A percentile compares a stretch with the other conserved stretches of the same genome.
Evolutionary conservation across 2,888 invertebrate genomes (phyloP).

Genomic region (Acrobeloides nanus): DNA sequence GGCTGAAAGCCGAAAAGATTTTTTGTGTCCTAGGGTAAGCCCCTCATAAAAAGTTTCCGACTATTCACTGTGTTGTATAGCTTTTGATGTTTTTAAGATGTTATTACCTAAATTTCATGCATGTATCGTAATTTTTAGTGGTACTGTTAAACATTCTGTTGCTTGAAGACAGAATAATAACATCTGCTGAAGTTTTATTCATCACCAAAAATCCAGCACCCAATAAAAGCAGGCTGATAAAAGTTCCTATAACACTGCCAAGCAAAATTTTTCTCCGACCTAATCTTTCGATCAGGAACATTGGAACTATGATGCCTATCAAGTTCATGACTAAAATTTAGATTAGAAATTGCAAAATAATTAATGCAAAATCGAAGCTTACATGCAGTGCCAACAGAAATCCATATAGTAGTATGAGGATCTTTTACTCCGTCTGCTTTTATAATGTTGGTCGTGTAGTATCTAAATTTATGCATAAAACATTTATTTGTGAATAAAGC

Average conservation of each 20-base stretch:
- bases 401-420: conserved; percentile 43
- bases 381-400: conserved; percentile 30
- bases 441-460: conserved; percentile 46
- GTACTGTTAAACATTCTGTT: too few species aligned
- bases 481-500: conserved; percentile 4
- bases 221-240: conserved; percentile 32
- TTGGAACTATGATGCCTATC: conserved; percentile 22
- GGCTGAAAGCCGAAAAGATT: too few species aligned
- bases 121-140: too few species aligned
- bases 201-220: conserved; percentile 38
- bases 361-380: too few species aligned
- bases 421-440: conserved; percentile 40
- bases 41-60: too few species aligned
- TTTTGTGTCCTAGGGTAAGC: too few species aligned
- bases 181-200: conserved; percentile 23
- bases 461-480: conserved; percentile 15
- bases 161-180: too few species aligned
- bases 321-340: conserved; percentile 10
- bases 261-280: conserved; percentile 37
- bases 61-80: too few species aligned
- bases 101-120: too few species aligned
- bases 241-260: conserved; percentile 32
- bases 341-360: too few species aligned
- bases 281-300: conserved; percentile 26
- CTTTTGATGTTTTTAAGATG: too few species aligned